phyloP scores from a whole-genome alignment of 2,797 vertebrate genomes.

The Melanotaenia maccullochi region DNA sequence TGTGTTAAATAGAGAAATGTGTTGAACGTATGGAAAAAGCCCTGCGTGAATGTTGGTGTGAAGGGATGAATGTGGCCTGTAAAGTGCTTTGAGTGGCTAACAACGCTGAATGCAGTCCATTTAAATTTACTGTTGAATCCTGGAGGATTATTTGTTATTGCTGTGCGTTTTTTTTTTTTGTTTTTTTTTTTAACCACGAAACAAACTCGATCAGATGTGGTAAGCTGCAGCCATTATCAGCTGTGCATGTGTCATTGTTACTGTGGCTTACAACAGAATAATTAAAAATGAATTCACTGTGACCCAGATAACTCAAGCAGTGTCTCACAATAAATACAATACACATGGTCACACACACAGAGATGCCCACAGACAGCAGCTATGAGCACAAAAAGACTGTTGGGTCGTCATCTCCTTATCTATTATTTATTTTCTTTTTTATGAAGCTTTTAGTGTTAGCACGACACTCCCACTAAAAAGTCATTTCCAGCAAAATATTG shows the following conservation, averaged over 20 bases:
- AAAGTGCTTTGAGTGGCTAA: neutral
- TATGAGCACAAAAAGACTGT: neutral
- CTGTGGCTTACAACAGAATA: slow-evolving; percentile 41
- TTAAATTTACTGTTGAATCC: neutral
- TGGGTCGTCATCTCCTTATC: neutral
- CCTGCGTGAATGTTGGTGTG: too few relatives aligned
- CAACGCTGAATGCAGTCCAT: neutral
- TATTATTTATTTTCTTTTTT: slow-evolving; percentile 3
- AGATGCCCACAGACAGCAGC: neutral
- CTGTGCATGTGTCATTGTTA: slow-evolving; percentile 27
- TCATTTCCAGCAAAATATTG: too few relatives aligned
- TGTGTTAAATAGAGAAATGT: neutral
- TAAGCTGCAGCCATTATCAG: slow-evolving; percentile 30
- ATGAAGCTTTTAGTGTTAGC: slow-evolving; percentile 1
- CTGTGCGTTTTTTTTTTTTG: too few relatives aligned
- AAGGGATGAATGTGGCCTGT: too few relatives aligned
- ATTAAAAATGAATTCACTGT: slow-evolving; percentile 66
- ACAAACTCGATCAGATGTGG: slow-evolving; percentile 20
- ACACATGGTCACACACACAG: neutral
- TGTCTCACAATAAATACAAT: slow-evolving; percentile 6
- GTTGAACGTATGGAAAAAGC: neutral
- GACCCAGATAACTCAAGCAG: slow-evolving; percentile 64
- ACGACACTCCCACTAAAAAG: neutral
- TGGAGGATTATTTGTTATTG: slow-evolving; percentile 7
- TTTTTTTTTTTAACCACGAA: slow-evolving; percentile 13